A percentile compares a stretch with the other conserved stretches of the same genome.
Conservation (phyloP, 2,113 vertebrate species). For the Thamnophis sirtalis region DNA sequence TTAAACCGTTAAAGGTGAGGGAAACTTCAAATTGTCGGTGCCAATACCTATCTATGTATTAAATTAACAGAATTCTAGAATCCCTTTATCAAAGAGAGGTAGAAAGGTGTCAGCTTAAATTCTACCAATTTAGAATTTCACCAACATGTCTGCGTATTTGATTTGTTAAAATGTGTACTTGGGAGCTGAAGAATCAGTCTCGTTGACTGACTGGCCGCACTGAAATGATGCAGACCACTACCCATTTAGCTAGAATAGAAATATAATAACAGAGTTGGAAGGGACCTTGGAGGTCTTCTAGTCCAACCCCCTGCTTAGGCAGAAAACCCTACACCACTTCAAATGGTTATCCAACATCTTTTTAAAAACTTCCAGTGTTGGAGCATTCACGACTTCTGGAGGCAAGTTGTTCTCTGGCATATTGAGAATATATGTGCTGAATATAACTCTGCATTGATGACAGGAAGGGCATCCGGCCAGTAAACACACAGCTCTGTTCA, state of each 20-base stretch:
- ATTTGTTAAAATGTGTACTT: background rate
- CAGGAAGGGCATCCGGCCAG: no score
- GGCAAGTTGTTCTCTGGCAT: no score
- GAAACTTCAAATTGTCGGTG: background rate
- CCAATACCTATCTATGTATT: background rate
- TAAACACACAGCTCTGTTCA: no score
- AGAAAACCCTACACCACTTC: no score
- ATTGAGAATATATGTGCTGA: no score
- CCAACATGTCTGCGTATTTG: background rate
- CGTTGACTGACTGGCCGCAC: background rate
- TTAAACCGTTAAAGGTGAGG: background rate
- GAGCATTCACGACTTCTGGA: no score
- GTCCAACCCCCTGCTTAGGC: no score
- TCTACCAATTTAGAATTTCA: background rate
- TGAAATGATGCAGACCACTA: background rate
- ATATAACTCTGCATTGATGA: no score
- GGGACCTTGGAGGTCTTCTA: no score
- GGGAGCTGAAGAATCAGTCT: background rate
- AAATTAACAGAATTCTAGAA: background rate
- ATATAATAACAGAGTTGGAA: no score
- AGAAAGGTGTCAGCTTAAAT: background rate
- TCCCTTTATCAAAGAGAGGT: background rate
- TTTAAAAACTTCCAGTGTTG: no score
- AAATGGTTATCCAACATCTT: no score
- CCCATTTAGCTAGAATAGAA: background rate